Percentiles rank a stretch among this genome's conserved stretches.
Evolutionary conservation across 2,113 vertebrate species (phyloP).

Genomic region (Scophthalmus maximus): DNA sequence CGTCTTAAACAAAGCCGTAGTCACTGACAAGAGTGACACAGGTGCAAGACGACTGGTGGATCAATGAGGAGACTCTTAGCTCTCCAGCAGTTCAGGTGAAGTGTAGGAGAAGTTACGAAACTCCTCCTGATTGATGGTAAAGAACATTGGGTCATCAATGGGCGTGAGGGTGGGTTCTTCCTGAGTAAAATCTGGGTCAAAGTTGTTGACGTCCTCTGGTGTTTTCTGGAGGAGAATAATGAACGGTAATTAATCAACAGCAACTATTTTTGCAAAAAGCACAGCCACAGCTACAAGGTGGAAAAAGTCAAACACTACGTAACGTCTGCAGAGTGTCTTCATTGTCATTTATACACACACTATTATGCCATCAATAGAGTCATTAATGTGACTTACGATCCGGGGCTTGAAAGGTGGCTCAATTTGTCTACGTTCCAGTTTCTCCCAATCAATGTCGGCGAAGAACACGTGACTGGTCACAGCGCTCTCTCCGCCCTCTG

Average conservation of each 20-base stretch:
- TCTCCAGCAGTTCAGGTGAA: slow-evolving; percentile 83
- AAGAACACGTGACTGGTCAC: slow-evolving; percentile 92
- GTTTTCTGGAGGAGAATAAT: slow-evolving; percentile 86
- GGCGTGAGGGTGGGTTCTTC: slow-evolving; percentile 96
- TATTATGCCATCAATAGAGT: not conserved
- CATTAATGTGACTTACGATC: slow-evolving; percentile 85
- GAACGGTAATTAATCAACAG: not conserved
- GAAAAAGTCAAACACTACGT: not conserved
- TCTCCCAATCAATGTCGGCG: slow-evolving; percentile 90
- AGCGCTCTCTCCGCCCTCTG: slow-evolving; percentile 87
- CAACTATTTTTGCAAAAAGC: slow-evolving; percentile 7
- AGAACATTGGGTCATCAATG: slow-evolving; percentile 90
- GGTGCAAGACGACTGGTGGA: not conserved
- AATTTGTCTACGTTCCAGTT: slow-evolving; percentile 89
- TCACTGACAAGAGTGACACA: slow-evolving; percentile 8
- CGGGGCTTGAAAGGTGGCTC: slow-evolving; percentile 95
- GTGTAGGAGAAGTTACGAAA: slow-evolving; percentile 96
- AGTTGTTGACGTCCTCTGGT: slow-evolving; percentile 96
- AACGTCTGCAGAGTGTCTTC: not conserved
- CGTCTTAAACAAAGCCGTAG: slow-evolving; percentile 27
- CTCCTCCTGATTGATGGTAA: slow-evolving; percentile 94
- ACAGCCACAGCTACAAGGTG: not conserved
- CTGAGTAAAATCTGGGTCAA: slow-evolving; percentile 97
- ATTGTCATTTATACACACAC: slow-evolving; percentile 4
- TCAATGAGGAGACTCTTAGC: slow-evolving; percentile 19